Conservation (phyloP, 2,113 vertebrate genomes). For the Hystrix brachyura region DNA sequence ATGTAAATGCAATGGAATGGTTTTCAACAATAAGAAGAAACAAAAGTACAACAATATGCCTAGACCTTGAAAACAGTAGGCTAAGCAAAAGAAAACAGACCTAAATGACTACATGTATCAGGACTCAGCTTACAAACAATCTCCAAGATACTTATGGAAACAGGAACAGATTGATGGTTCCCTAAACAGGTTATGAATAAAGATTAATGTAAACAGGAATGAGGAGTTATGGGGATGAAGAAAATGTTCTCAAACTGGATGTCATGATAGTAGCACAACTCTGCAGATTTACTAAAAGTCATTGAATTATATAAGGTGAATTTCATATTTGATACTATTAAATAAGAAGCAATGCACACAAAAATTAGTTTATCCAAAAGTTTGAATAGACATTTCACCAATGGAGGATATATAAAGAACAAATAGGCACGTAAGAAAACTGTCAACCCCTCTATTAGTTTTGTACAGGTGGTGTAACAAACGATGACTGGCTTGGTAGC, state of each 20-base stretch:
- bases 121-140: no score
- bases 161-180: no score
- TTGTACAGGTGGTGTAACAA: not conserved
- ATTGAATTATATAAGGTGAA: not conserved
- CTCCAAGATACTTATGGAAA: no score
- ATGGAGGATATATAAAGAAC: not conserved
- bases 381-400: not conserved
- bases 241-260: no score
- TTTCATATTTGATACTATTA: not conserved
- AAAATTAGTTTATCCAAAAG: not conserved
- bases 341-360: not conserved
- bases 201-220: not conserved
- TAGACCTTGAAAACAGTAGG: no score
- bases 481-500: not conserved
- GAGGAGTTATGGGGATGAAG: no score
- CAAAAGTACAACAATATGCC: no score
- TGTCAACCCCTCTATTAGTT: not conserved
- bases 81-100: no score
- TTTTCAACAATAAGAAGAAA: no score
- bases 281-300: not conserved
- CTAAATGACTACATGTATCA: no score
- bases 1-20: no score
- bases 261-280: not conserved
- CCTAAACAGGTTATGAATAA: not conserved
- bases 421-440: no score